Evolutionary conservation across 1,140 invertebrate genomes (phyloP).

Genomic region (Drosophila rufa): DNA sequence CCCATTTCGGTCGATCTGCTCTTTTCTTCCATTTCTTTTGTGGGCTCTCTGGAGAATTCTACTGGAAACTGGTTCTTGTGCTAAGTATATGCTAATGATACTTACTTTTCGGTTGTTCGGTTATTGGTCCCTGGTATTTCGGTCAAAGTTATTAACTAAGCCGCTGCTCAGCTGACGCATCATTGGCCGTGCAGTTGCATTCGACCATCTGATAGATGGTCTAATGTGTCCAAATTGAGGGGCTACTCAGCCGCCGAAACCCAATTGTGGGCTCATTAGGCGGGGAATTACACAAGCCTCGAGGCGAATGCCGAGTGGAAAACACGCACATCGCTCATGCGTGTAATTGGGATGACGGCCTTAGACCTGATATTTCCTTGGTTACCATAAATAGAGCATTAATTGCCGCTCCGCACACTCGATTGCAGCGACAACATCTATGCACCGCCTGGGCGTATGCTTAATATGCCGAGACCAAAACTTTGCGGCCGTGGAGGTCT

Average conservation of each 20-base stretch:
- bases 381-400: conserved; percentile 62
- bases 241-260: conserved; percentile 34
- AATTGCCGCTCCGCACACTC: conserved; percentile 54
- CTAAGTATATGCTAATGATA: conserved; percentile 80
- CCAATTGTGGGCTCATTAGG: conserved; percentile 72
- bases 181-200: conserved; percentile 52
- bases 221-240: conserved; percentile 19
- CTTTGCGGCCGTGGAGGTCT: conserved; percentile 25
- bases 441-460: conserved; percentile 35
- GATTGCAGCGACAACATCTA: conserved; percentile 46
- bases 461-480: conserved; percentile 56
- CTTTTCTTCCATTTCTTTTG: conserved; percentile 36
- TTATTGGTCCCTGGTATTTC: conserved; percentile 56
- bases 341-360: conserved; percentile 74
- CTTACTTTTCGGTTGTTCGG: conserved; percentile 53
- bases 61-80: conserved; percentile 65
- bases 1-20: conserved; percentile 50
- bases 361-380: conserved; percentile 42
- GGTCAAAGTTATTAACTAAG: conserved; percentile 80
- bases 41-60: conserved; percentile 2
- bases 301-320: conserved; percentile 15
- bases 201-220: conserved; percentile 4
- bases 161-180: conserved; percentile 42
- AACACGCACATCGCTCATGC: conserved; percentile 66
- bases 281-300: conserved; percentile 51